phyloP scores from a whole-genome alignment of 1,140 invertebrate species.

The Drosophila setifemur region DNA sequence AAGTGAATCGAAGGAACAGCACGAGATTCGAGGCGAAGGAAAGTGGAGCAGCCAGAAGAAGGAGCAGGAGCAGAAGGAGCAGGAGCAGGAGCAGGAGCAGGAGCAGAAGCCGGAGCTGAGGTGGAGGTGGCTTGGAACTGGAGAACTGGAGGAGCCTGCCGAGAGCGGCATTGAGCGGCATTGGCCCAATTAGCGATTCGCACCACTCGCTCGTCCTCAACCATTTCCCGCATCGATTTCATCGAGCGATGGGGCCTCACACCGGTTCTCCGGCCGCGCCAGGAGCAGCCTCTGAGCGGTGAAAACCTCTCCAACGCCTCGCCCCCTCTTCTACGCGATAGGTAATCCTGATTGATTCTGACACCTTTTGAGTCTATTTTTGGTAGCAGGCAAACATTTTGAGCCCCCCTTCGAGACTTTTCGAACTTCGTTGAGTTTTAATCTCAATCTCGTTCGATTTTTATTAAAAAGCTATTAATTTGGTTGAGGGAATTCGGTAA shows the following conservation, averaged over 20 bases:
- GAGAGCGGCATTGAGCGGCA: no score
- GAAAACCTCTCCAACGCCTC: slow-evolving; percentile 81
- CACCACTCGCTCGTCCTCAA: slow-evolving; percentile 83
- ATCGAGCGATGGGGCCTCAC: slow-evolving; percentile 97
- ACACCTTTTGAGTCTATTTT: no score
- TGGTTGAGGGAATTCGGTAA: no score
- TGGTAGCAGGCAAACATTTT: no score
- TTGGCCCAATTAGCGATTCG: slow-evolving; percentile 73
- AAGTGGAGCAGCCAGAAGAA: not conserved
- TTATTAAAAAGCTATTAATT: no score
- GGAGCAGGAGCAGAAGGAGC: not conserved
- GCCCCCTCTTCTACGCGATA: slow-evolving; percentile 83
- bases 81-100: not conserved
- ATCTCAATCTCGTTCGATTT: no score
- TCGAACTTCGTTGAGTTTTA: no score
- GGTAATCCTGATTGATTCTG: no score
- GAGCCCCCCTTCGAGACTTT: no score
- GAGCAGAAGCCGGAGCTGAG: slow-evolving; percentile 8
- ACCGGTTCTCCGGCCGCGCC: slow-evolving; percentile 96
- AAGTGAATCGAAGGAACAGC: no score
- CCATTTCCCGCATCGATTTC: slow-evolving; percentile 97
- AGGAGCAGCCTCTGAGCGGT: slow-evolving; percentile 88
- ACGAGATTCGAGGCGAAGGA: no score
- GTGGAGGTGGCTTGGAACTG: not conserved
- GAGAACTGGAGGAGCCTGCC: no score